Conservation (phyloP, 2,888 invertebrate genomes). For the Catotricha subobsoleta region DNA sequence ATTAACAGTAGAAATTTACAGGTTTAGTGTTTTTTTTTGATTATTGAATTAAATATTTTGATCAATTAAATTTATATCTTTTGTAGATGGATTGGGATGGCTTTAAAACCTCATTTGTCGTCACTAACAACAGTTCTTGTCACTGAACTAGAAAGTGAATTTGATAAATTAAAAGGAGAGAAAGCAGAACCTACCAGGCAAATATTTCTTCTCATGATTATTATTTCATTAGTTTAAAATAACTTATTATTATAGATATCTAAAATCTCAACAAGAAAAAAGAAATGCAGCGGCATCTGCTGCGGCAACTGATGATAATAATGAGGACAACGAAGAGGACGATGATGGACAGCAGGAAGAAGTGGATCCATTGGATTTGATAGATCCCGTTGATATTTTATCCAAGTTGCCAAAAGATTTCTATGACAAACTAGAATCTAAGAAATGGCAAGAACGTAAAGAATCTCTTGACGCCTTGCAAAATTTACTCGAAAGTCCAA, state of each 20-base stretch:
- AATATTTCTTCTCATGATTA: not conserved
- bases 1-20: slow-evolving; percentile 81
- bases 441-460: slow-evolving; percentile 94
- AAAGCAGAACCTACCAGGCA: slow-evolving; percentile 25
- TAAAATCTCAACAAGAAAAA: slow-evolving; percentile 29
- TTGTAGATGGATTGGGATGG: slow-evolving; percentile 62
- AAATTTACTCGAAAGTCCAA: slow-evolving; percentile 58
- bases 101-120: slow-evolving; percentile 68
- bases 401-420: slow-evolving; percentile 90
- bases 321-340: slow-evolving; percentile 30
- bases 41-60: not conserved
- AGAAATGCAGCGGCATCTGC: slow-evolving; percentile 24
- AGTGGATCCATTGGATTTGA: slow-evolving; percentile 76
- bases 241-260: slow-evolving; percentile 17
- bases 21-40: slow-evolving; percentile 19
- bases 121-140: slow-evolving; percentile 78
- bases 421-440: slow-evolving; percentile 82
- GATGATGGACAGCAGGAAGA: slow-evolving; percentile 45
- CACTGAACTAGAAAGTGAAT: slow-evolving; percentile 75
- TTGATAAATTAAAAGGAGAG: slow-evolving; percentile 44
- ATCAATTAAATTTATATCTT: not conserved
- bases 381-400: slow-evolving; percentile 84
- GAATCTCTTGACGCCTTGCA: slow-evolving; percentile 76
- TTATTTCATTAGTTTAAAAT: not conserved
- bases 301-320: slow-evolving; percentile 34